Evolutionary conservation across 2,888 invertebrate genomes (phyloP).

Genomic region (Zonitis immaculata): DNA sequence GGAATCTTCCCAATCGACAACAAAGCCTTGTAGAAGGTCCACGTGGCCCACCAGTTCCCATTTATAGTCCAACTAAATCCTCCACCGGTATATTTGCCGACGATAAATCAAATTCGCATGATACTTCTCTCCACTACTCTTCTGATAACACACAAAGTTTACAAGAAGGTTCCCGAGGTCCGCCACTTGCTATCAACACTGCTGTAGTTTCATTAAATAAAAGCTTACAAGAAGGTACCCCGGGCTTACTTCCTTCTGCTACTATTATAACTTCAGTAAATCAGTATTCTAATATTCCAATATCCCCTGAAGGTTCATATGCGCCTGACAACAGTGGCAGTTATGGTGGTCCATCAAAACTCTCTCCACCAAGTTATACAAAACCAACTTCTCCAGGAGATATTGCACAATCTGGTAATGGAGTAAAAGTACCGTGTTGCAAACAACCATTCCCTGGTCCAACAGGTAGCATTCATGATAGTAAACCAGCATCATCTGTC

Average conservation of each 20-base stretch:
- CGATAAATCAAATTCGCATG: too few relatives aligned
- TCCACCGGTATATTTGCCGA: too few relatives aligned
- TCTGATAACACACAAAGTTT: not conserved
- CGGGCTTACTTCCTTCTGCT: not conserved
- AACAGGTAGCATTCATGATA: conserved; percentile 27
- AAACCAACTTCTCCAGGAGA: not conserved
- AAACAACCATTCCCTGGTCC: conserved; percentile 26
- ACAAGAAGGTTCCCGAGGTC: not conserved
- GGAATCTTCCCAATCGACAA: not conserved
- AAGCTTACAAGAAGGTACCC: not conserved
- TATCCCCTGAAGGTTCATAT: not conserved
- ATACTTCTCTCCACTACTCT: not conserved
- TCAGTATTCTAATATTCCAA: not conserved
- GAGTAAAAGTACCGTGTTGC: conserved; percentile 2
- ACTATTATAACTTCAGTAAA: not conserved
- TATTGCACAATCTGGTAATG: not conserved
- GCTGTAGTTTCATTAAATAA: not conserved
- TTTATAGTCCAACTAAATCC: not conserved
- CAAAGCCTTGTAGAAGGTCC: not conserved
- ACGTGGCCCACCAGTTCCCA: not conserved
- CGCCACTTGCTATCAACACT: not conserved
- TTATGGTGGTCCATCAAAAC: not conserved
- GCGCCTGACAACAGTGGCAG: not conserved
- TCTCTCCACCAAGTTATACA: not conserved
- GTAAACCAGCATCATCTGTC: conserved; percentile 22